Evolutionary conservation across 2,888 invertebrate genomes (phyloP).

Genomic region (Perdita meconis): DNA sequence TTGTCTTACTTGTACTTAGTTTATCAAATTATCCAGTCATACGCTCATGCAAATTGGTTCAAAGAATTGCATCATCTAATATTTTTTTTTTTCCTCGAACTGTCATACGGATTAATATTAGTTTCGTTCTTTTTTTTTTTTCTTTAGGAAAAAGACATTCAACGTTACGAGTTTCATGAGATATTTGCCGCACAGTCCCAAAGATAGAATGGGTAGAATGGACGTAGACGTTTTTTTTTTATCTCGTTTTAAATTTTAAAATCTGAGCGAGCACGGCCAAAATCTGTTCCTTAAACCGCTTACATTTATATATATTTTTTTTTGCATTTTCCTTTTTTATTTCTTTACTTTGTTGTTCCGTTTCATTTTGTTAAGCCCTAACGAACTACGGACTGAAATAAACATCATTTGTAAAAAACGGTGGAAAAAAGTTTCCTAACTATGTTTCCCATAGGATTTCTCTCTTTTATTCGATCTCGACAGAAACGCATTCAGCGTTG

Average conservation of each 20-base stretch:
- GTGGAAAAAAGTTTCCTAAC: slow-evolving; percentile 73
- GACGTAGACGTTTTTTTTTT: slow-evolving; percentile 56
- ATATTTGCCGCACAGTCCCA: slow-evolving; percentile 80
- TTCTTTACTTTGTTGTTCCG: slow-evolving; percentile 30
- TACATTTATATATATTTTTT: slow-evolving; percentile 43
- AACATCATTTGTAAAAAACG: slow-evolving; percentile 72
- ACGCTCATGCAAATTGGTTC: slow-evolving; percentile 83
- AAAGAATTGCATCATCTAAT: slow-evolving; percentile 62
- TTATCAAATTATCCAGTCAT: slow-evolving; percentile 85
- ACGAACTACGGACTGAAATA: slow-evolving; percentile 67
- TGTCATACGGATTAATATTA: slow-evolving; percentile 78
- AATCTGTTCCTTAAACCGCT: slow-evolving; percentile 68
- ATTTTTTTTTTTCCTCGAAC: slow-evolving; percentile 71
- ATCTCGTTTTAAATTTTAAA: slow-evolving; percentile 47
- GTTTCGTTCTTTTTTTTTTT: slow-evolving; percentile 51
- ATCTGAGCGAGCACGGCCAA: slow-evolving; percentile 64
- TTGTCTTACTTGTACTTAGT: slow-evolving; percentile 85
- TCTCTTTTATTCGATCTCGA: slow-evolving; percentile 38
- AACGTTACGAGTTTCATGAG: slow-evolving; percentile 77
- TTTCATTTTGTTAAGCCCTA: slow-evolving; percentile 57
- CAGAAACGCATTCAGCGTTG: slow-evolving; percentile 8
- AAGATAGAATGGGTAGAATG: slow-evolving; percentile 71
- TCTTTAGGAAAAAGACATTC: slow-evolving; percentile 76
- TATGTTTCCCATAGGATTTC: slow-evolving; percentile 58
- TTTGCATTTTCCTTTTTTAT: slow-evolving; percentile 5